Conservation (phyloP, 2,113 vertebrate species). For the Cryptotis parvus region DNA sequence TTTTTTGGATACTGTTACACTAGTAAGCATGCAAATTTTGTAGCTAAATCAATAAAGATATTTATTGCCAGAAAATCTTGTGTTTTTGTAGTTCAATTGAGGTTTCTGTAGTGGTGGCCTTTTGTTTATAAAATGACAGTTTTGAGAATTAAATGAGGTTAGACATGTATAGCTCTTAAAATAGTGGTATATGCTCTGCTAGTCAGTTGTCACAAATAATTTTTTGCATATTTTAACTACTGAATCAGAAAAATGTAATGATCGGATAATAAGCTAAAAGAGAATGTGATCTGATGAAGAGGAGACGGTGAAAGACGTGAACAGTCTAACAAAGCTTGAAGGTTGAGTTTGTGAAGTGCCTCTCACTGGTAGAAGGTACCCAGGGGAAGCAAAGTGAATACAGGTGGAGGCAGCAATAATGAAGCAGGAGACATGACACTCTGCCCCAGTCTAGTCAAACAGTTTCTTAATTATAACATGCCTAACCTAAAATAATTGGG, state of each 20-base stretch:
- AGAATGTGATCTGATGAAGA: not conserved
- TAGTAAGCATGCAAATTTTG: constrained; percentile 77
- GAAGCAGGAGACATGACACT: not conserved
- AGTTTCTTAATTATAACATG: not conserved
- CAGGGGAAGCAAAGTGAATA: not conserved
- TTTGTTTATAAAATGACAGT: constrained; percentile 23
- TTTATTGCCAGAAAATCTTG: constrained; percentile 70
- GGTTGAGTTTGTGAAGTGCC: not conserved
- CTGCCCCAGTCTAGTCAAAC: too few relatives aligned
- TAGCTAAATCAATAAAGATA: constrained; percentile 69
- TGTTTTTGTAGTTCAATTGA: constrained; percentile 74
- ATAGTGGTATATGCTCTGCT: not conserved
- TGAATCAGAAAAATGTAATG: not conserved
- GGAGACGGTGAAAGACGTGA: not conserved
- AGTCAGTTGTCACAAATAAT: too few relatives aligned
- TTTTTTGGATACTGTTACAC: constrained; percentile 73
- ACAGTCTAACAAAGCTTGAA: not conserved
- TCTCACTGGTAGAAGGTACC: not conserved
- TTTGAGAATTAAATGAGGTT: constrained; percentile 35
- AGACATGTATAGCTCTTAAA: not conserved
- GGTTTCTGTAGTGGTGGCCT: not conserved
- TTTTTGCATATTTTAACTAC: too few relatives aligned
- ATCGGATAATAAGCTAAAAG: constrained; percentile 1
- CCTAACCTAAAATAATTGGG: constrained; percentile 21
- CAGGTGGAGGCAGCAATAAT: too few relatives aligned